Evolutionary conservation across 2,797 vertebrate genomes (phyloP).

Genomic region (Amazona finschi): DNA sequence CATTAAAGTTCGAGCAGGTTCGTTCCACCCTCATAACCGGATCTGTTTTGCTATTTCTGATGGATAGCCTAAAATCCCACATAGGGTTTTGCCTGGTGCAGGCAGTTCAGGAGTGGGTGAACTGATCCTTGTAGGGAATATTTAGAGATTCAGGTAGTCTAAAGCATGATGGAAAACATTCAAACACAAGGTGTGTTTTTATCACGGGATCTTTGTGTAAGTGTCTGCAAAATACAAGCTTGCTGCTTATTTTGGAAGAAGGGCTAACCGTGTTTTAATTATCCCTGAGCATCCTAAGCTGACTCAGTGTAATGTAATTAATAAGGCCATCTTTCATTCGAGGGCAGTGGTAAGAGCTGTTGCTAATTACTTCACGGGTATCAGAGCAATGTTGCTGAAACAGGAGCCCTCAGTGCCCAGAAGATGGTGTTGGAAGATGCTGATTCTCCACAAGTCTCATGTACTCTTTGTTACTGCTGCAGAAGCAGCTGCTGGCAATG

Average conservation of each 20-base stretch:
- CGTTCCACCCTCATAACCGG: rapidly evolving
- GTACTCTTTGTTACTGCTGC: not conserved
- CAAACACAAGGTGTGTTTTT: not conserved
- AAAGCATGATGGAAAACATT: not conserved
- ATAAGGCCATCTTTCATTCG: slow-evolving; percentile 2
- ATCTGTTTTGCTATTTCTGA: not conserved
- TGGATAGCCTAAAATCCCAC: not conserved
- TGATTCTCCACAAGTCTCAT: not conserved
- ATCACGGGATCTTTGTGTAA: not conserved
- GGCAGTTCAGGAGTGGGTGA: not conserved
- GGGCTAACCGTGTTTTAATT: not conserved
- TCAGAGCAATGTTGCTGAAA: not conserved
- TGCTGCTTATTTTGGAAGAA: not conserved
- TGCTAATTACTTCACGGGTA: not conserved
- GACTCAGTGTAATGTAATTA: slow-evolving; percentile 18
- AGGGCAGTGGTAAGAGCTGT: not conserved
- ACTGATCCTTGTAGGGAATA: not conserved
- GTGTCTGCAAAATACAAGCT: not conserved
- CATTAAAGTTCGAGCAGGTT: not conserved
- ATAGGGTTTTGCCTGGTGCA: not conserved
- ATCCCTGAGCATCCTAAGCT: not conserved
- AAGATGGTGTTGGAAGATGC: not conserved
- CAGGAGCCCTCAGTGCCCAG: not conserved
- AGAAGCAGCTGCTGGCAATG: not conserved
- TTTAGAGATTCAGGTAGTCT: not conserved